phyloP scores from a whole-genome alignment of 2,797 vertebrate genomes.

The Emys orbicularis region DNA sequence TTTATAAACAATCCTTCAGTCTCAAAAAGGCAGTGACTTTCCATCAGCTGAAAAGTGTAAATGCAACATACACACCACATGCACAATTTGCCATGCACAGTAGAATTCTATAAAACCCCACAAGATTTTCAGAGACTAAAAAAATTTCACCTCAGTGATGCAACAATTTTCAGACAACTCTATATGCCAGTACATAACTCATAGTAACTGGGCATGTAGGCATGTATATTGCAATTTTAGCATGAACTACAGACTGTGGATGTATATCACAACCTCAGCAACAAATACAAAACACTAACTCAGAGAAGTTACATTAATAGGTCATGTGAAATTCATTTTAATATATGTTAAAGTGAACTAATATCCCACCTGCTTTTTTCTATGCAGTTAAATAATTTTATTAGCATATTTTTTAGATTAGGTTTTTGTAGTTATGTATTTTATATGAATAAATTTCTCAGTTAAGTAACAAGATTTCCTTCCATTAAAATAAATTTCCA shows the following conservation, averaged over 20 bases:
- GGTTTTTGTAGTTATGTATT: not conserved
- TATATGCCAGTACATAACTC: not conserved
- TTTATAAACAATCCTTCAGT: not conserved
- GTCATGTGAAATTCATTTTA: not conserved
- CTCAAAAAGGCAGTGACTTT: not conserved
- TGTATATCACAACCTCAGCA: not conserved
- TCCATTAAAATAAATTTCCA: not conserved
- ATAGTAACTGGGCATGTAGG: not conserved
- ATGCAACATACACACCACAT: not conserved
- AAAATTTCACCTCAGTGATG: rapidly evolving
- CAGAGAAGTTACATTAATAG: not conserved
- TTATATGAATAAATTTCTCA: not conserved
- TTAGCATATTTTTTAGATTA: not conserved
- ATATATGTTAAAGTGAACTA: not conserved
- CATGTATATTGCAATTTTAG: rapidly evolving
- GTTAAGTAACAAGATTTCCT: not conserved
- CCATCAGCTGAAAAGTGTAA: not conserved
- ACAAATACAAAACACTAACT: constrained; percentile 16
- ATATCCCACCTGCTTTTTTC: not conserved
- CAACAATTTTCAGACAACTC: not conserved
- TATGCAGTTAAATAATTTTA: not conserved
- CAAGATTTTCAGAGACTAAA: not conserved
- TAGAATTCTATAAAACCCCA: not conserved
- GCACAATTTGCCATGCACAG: not conserved
- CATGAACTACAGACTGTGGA: not conserved